phyloP scores from a whole-genome alignment of 2,888 invertebrate species.

The Nudaria mundana region DNA sequence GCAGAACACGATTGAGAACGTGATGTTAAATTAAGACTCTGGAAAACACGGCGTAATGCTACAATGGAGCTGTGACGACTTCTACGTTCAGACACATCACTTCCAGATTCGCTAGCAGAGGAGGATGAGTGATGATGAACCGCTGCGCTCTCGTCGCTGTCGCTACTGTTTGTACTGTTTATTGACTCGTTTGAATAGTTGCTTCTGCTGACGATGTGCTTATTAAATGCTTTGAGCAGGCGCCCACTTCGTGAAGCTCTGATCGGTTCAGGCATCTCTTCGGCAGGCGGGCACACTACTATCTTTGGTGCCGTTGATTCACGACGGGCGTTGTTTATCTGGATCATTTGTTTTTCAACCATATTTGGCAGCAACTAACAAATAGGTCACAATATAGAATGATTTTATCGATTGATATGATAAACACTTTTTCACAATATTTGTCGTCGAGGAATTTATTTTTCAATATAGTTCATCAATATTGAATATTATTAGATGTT shows the following conservation, averaged over 20 bases:
- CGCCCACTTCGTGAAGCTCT: slow-evolving; percentile 82
- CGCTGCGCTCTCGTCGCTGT: slow-evolving; percentile 62
- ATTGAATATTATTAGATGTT: background rate
- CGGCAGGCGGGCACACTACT: slow-evolving; percentile 73
- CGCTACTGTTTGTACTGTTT: slow-evolving; percentile 72
- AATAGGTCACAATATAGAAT: no score
- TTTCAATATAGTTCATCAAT: background rate
- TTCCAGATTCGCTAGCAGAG: slow-evolving; percentile 83
- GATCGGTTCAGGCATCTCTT: slow-evolving; percentile 79
- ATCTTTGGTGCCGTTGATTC: slow-evolving; percentile 71
- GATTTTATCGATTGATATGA: no score
- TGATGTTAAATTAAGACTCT: slow-evolving; percentile 83
- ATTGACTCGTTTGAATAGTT: slow-evolving; percentile 64
- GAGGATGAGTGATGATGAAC: slow-evolving; percentile 75
- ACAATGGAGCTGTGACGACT: slow-evolving; percentile 80
- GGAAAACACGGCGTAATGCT: slow-evolving; percentile 86
- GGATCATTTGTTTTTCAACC: slow-evolving; percentile 40
- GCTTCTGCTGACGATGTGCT: slow-evolving; percentile 81
- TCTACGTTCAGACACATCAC: slow-evolving; percentile 80
- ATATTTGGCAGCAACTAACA: no score
- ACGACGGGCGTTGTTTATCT: slow-evolving; percentile 47
- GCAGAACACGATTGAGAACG: slow-evolving; percentile 85
- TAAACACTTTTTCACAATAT: no score
- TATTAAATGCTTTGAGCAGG: slow-evolving; percentile 84
- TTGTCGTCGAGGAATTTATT: background rate